Evolutionary conservation across 2,113 vertebrate genomes (phyloP), one percentile per base, ranked within the genome.

Genomic region (Cyanoramphus novaezelandiae): DNA sequence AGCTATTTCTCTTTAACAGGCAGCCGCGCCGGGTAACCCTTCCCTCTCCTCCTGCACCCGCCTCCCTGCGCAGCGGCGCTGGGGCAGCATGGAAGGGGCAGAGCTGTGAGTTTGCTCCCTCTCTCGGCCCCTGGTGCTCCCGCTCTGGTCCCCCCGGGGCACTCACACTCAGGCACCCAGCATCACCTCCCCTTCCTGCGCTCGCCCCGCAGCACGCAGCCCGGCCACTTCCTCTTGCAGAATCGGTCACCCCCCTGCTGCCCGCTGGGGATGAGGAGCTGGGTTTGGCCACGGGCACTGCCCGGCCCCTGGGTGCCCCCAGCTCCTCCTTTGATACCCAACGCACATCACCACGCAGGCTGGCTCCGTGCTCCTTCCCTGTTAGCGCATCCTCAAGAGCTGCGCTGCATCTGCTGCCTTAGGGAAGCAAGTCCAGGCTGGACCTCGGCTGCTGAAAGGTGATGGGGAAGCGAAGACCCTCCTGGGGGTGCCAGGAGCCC

Each of bases 161-260:
- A 5, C 57, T 24, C 28, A 29, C 52, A 29, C 52, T 53, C 76
- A 76, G 88, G 13, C 81, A 72, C 37, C 12, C 93, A 75, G 92
- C 92, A 97, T 95, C 95, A 17, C 95, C 97, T 90, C 95, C 94
- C 98, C 98, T 98, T 98, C 98, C 98, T 98, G 98, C 97, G 84
- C 96, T 93, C 91, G 28, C 96, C 92, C 93, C 94, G 93, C 94
- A 28, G 95, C 81, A 89, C 92, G 95, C 97, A 91, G 95, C 64
- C 86, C 93, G 93, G 97, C 97, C 98, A 98, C 98, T 99, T 99
- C 99, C 99, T 99, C 98, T 98, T 93, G 96, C 91, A 95, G 80
- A 93, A 97, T 94, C 86, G 87, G 88, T 96, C 95, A 41, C n/a
- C 90, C 60, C 20, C 16, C 86, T 15, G 29, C 76, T 41, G 74